A percentile compares a stretch with the other conserved stretches of the same genome.
Evolutionary conservation across 1,140 invertebrate species (phyloP).

Genomic region (Trinorchestia longiramus): DNA sequence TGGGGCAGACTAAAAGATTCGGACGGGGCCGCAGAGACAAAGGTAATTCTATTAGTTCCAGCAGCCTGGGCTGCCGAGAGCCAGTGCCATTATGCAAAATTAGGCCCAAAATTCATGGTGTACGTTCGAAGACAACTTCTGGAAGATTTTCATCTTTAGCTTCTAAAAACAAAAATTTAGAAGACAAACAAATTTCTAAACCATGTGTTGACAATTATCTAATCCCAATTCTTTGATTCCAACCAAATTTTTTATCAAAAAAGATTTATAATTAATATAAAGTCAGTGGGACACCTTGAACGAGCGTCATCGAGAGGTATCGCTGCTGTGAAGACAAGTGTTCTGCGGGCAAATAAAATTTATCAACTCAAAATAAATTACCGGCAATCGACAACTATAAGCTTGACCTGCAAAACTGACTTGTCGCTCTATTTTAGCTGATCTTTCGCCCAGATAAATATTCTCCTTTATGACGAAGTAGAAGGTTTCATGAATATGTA

Average conservation of each 20-base stretch:
- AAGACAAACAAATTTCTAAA: background rate
- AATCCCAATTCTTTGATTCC: background rate
- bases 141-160: background rate
- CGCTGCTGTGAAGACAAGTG: background rate
- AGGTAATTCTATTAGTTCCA: constrained; percentile 51
- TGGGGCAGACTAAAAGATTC: background rate
- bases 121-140: background rate
- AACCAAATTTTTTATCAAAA: background rate
- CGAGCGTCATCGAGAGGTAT: background rate
- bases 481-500: constrained; percentile 55
- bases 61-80: background rate
- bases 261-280: background rate
- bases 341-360: background rate
- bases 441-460: constrained; percentile 49
- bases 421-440: constrained; percentile 52
- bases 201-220: background rate
- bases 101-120: background rate
- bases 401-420: constrained; percentile 52
- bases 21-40: constrained; percentile 47
- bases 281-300: background rate
- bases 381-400: constrained; percentile 42
- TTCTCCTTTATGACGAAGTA: constrained; percentile 52
- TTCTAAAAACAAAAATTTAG: background rate
- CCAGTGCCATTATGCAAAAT: constrained; percentile 7
- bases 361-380: constrained; percentile 39